Conservation (phyloP, 2,888 invertebrate genomes). For the Caenorhabditis sp. region DNA sequence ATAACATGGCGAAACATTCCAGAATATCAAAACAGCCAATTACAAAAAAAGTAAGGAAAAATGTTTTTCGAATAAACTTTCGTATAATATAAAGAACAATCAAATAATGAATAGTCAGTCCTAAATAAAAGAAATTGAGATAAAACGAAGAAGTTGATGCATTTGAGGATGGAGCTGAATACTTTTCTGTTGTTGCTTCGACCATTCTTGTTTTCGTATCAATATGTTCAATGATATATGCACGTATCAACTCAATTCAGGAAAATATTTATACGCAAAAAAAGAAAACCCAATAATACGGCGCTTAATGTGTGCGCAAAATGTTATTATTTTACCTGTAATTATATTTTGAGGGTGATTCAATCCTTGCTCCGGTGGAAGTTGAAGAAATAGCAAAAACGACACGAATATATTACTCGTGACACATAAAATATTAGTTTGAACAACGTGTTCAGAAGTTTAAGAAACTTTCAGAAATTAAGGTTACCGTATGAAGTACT, state of each 20-base stretch:
- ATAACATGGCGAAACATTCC: conserved; percentile 28
- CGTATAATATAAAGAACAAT: conserved; percentile 20
- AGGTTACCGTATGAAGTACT: too few species aligned
- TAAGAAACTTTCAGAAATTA: too few species aligned
- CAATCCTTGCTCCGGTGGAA: background rate
- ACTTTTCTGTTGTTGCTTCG: background rate
- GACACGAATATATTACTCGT: too few species aligned
- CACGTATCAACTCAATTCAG: background rate
- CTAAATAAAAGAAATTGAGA: conserved; percentile 15
- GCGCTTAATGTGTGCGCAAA: background rate
- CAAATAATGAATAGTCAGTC: conserved; percentile 27
- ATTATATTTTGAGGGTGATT: background rate
- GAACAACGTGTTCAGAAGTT: too few species aligned
- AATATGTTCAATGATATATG: too few species aligned
- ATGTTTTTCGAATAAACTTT: conserved; percentile 26
- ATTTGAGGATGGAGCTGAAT: background rate
- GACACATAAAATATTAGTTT: too few species aligned
- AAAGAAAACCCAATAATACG: background rate
- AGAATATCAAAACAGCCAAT: conserved; percentile 30
- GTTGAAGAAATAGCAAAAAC: too few species aligned
- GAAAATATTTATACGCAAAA: background rate
- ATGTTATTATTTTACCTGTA: background rate
- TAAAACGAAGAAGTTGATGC: background rate
- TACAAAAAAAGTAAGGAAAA: conserved; percentile 29
- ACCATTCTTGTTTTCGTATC: background rate